phyloP scores from a whole-genome alignment of 2,113 vertebrate species.

The Notarius quadriscutis region DNA sequence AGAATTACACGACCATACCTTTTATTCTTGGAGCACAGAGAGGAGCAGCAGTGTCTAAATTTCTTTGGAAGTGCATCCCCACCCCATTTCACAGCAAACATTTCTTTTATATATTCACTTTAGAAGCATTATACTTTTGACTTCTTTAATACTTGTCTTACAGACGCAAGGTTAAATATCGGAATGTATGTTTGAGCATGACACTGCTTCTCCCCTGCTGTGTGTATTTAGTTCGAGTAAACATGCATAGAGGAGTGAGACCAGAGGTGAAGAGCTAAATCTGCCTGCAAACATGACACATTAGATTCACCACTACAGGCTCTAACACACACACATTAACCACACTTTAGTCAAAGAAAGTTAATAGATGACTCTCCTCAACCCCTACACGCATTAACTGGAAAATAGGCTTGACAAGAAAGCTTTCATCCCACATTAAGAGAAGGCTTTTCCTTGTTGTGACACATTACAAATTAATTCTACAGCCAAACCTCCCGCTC shows the following conservation, averaged over 20 bases:
- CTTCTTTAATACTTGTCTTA: constrained; percentile 31
- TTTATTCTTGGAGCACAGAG: constrained; percentile 42
- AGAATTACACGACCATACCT: constrained; percentile 24
- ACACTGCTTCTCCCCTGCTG: constrained; percentile 54
- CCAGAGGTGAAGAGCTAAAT: constrained; percentile 39
- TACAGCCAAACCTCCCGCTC: constrained; percentile 18
- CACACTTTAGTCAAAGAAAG: constrained; percentile 12
- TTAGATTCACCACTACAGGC: constrained; percentile 28
- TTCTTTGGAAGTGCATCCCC: constrained; percentile 37
- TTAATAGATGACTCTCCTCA: constrained; percentile 16
- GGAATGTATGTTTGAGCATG: constrained; percentile 7
- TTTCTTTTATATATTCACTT: constrained; percentile 6
- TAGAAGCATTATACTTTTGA: not conserved
- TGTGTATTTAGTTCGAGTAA: constrained; percentile 50
- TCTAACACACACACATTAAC: constrained; percentile 38
- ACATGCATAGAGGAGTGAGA: constrained; percentile 59
- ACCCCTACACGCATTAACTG: not conserved
- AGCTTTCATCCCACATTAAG: not conserved
- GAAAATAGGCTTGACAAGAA: constrained; percentile 21
- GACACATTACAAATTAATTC: constrained; percentile 15
- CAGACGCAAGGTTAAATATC: constrained; percentile 35
- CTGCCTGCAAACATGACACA: constrained; percentile 38
- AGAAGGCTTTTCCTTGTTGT: not conserved
- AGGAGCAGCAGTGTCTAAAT: constrained; percentile 65
- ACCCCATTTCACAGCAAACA: not conserved